Conservation (phyloP, 2,888 invertebrate genomes). For the Volucella inflata region DNA sequence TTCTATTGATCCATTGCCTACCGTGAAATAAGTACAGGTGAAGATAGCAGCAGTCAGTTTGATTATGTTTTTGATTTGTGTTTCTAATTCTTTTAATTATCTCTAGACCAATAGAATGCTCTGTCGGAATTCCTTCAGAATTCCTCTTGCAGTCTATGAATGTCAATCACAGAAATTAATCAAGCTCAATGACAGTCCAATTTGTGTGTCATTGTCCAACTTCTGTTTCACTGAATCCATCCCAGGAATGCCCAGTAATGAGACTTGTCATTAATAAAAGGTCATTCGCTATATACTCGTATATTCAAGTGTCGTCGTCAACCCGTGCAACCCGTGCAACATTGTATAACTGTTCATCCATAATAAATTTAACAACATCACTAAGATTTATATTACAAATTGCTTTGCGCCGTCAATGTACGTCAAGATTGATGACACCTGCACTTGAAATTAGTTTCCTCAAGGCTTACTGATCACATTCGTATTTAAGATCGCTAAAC, state of each 20-base stretch:
- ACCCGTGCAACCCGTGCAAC: conserved; percentile 16
- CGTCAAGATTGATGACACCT: conserved; percentile 52
- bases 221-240: conserved; percentile 3
- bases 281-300: conserved; percentile 7
- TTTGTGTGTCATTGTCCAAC: not conserved
- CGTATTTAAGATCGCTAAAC: conserved; percentile 40
- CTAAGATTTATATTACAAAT: conserved; percentile 44
- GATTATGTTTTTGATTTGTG: too few relatives aligned
- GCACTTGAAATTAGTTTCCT: conserved; percentile 53
- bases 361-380: conserved; percentile 42
- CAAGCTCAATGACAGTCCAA: not conserved
- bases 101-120: too few relatives aligned
- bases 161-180: too few relatives aligned
- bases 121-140: too few relatives aligned
- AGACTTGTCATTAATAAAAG: not conserved
- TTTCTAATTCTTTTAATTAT: too few relatives aligned
- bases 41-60: too few relatives aligned
- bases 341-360: conserved; percentile 30
- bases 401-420: conserved; percentile 9
- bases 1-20: too few relatives aligned
- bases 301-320: conserved; percentile 25
- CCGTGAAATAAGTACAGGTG: too few relatives aligned
- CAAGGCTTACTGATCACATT: conserved; percentile 27
- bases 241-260: conserved; percentile 4
- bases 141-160: too few relatives aligned